Conservation (phyloP, 2,113 vertebrate species). For the Dendrocopos noguchii region DNA sequence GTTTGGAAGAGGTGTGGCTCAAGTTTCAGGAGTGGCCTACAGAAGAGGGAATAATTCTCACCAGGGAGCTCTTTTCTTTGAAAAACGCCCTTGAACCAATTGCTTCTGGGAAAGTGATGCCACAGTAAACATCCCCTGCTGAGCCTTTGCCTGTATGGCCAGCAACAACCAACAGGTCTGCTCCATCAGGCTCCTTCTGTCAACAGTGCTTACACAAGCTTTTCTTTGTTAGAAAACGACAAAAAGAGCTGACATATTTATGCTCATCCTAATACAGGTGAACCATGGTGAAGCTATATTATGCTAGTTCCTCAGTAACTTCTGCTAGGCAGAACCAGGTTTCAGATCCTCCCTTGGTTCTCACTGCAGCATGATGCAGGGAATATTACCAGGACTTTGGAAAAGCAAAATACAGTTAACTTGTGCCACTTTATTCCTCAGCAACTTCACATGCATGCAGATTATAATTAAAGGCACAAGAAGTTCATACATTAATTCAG, state of each 20-base stretch:
- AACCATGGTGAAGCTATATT: neutral
- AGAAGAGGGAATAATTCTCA: neutral
- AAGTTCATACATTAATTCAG: neutral
- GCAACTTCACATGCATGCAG: neutral
- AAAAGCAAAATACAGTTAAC: neutral
- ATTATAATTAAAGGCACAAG: neutral
- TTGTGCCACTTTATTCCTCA: neutral
- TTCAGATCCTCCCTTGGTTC: neutral
- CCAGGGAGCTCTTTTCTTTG: neutral
- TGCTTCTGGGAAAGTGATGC: neutral
- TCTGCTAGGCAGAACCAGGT: neutral
- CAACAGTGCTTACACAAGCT: conserved; percentile 24
- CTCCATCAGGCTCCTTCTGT: neutral
- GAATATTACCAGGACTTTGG: neutral
- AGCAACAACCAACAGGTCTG: conserved; percentile 17
- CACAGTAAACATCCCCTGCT: neutral
- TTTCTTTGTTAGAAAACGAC: neutral
- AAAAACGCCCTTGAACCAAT: neutral
- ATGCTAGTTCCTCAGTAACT: neutral
- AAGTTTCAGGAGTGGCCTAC: neutral
- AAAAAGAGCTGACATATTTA: conserved; percentile 10
- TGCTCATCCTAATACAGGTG: neutral
- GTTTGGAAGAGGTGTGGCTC: neutral
- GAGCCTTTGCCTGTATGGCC: neutral
- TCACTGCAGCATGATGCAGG: neutral